These are phyloP conservation scores for Lepidonotus clava DNA, from an alignment of 2,888 invertebrate species.

Conservation along the genomic window DNA sequence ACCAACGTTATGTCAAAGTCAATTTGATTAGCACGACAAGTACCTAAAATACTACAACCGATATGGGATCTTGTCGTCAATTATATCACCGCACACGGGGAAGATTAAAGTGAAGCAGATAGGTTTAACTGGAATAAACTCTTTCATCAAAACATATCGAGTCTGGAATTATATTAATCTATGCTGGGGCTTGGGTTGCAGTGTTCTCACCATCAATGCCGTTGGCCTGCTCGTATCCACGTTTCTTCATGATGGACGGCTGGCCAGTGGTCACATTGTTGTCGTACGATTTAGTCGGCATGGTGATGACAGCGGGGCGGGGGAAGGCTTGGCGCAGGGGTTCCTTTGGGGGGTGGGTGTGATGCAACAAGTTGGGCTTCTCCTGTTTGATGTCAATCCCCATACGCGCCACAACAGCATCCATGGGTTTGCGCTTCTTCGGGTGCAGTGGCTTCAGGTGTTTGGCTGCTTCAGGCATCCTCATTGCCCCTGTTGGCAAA, in stretches of 20 bases:
- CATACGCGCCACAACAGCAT: constrained; percentile 71
- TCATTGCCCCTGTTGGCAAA: constrained; percentile 25
- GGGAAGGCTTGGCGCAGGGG: constrained; percentile 56
- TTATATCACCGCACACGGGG: too few species aligned
- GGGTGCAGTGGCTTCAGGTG: constrained; percentile 65
- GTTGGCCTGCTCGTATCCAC: constrained; percentile 90
- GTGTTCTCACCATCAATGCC: constrained; percentile 88
- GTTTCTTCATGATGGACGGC: constrained; percentile 87
- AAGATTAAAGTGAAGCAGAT: too few species aligned
- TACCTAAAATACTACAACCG: too few species aligned
- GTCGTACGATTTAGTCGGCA: not conserved
- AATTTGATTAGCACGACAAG: too few species aligned
- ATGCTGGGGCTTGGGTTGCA: too few species aligned
- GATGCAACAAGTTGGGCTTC: constrained; percentile 72
- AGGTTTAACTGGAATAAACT: too few species aligned
- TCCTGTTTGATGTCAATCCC: constrained; percentile 76
- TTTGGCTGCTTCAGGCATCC: constrained; percentile 65
- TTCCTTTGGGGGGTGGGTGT: constrained; percentile 67
- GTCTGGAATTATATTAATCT: too few species aligned
- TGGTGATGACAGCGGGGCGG: constrained; percentile 29
- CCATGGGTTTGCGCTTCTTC: constrained; percentile 61
- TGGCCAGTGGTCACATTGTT: constrained; percentile 12
- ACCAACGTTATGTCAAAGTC: too few species aligned
- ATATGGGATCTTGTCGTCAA: too few species aligned
- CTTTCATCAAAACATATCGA: too few species aligned